These are phyloP conservation scores for Zygothrica quintamaculata DNA, from an alignment of 2,888 invertebrate species.

Conservation along the genomic window DNA sequence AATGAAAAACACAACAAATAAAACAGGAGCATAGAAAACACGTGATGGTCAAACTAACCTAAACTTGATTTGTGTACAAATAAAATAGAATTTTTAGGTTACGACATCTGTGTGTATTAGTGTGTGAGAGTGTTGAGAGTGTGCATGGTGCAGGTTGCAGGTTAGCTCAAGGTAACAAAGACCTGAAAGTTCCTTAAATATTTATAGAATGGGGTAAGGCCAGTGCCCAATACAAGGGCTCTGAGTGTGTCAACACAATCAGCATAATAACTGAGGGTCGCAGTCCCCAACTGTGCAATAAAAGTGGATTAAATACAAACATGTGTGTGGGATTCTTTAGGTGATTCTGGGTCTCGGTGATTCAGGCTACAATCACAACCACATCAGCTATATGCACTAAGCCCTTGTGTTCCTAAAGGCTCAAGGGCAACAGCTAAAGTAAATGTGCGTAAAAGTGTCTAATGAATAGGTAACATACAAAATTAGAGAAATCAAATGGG, in stretches of 20 bases:
- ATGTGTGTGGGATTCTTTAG: conserved; percentile 56
- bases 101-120: no score
- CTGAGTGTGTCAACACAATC: conserved; percentile 68
- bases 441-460: conserved; percentile 60
- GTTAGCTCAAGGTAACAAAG: conserved; percentile 30
- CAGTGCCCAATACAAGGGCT: conserved; percentile 29
- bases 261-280: conserved; percentile 68
- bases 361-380: no score
- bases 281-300: conserved; percentile 51
- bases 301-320: conserved; percentile 76
- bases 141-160: background rate
- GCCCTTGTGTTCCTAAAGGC: conserved; percentile 35
- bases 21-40: background rate
- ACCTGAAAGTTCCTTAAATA: conserved; percentile 57
- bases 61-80: conserved; percentile 15
- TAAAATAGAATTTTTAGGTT: conserved; percentile 26
- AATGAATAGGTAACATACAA: conserved; percentile 68
- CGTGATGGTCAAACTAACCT: conserved; percentile 10
- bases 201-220: conserved; percentile 42
- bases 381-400: conserved; percentile 18
- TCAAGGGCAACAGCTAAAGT: conserved; percentile 23
- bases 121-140: no score
- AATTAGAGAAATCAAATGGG: conserved; percentile 66
- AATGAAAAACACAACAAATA: background rate
- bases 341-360: conserved; percentile 15